Base-by-base conservation (phyloP, 2,113 vertebrate genomes). In the Spea multiplicata region DNA sequence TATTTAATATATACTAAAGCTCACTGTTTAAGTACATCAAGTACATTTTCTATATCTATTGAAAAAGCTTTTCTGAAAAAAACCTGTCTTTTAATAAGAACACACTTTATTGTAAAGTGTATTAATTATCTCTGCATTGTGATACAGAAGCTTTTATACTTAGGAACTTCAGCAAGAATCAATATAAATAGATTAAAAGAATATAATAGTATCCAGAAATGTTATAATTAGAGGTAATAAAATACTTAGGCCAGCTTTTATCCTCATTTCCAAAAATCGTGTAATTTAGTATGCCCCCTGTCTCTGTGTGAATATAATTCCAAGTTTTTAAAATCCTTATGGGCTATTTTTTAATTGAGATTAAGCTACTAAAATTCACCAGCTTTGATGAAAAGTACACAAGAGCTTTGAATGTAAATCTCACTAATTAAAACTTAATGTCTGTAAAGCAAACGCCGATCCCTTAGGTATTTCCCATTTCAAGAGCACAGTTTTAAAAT, bases 401-500 rank as follows among this genome's bases (percentile, higher is more conserved):
- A 84, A 81, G 86, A 84, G 65, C 87, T 83, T 83, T 75, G 82
- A 81, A 81, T 59, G 70, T 77, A 88, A 90, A 86, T 88, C 81
- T 80, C 48, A 71, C 83, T 89, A 91, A 89, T 87, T 90, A 86
- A 89, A 87, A 84, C 5, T 0, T 82, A 83, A 83, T 5, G 80
- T 0, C 0, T 80, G 82, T 66, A 75, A 85, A 88, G 73, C 81
- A 88, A 88, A 76, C 6, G 44, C 0, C 71, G 75, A 85, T 84
- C 81, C 83, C 78, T 83, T 71, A 84, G 69, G 80, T 86, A 82
- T 82, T 85, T 76, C 59, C 83, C 76, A 73, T 66, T 80, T 80
- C 77, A 84, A 82, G 78, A 48, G 85, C 45, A 86, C 59, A 87
- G 89, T 85, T 80, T 66, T 69, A 66, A 80, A 88, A 80, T 59